A percentile compares a stretch with the other conserved stretches of the same genome.
These are phyloP conservation scores for Hemichromis elongatus DNA, from an alignment of 2,113 vertebrate species.

Conservation along the genomic window DNA sequence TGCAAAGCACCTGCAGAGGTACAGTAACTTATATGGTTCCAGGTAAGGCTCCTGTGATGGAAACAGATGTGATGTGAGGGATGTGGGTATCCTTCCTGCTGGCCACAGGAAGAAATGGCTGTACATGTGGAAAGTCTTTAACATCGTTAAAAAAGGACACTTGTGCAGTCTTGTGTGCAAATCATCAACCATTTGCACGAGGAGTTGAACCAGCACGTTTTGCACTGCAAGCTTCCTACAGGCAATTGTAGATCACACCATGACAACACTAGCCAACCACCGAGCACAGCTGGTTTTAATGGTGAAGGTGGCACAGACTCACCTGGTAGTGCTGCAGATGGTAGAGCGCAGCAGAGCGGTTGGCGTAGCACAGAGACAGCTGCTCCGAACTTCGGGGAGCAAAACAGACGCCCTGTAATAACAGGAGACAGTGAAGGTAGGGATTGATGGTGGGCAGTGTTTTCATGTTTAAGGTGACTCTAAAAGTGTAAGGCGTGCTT, in stretches of 20 bases:
- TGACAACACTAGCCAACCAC: neutral
- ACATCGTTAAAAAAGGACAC: neutral
- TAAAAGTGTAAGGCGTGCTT: neutral
- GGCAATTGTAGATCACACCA: neutral
- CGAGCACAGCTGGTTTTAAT: neutral
- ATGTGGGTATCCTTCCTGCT: neutral
- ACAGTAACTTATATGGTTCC: neutral
- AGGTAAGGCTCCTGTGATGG: neutral
- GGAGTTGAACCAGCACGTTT: neutral
- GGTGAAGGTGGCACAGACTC: neutral
- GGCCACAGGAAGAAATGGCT: neutral
- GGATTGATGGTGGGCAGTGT: neutral
- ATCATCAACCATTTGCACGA: neutral
- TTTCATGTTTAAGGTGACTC: neutral
- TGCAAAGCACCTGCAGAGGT: neutral
- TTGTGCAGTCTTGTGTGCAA: neutral
- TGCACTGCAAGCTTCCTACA: neutral
- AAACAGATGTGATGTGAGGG: neutral
- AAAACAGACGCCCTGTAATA: slow-evolving; percentile 79
- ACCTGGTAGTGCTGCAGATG: slow-evolving; percentile 74
- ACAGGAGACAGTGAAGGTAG: neutral
- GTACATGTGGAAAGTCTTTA: neutral
- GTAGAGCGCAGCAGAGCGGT: slow-evolving; percentile 88
- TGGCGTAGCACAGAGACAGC: slow-evolving; percentile 85
- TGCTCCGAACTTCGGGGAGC: slow-evolving; percentile 71